These are phyloP conservation scores for Tyria jacobaeae DNA, from an alignment of 2,888 invertebrate genomes.

Conservation along the genomic window DNA sequence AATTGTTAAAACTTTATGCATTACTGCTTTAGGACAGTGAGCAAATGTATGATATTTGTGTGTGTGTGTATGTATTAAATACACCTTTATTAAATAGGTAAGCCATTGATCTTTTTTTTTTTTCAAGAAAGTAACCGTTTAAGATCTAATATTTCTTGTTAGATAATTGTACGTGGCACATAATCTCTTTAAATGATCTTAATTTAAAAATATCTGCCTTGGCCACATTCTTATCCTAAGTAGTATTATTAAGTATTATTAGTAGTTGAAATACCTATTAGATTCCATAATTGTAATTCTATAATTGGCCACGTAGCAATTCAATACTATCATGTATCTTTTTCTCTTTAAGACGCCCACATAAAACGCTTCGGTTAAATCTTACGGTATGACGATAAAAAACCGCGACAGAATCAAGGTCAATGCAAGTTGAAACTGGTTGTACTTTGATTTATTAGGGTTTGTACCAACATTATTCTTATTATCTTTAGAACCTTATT, in stretches of 20 bases:
- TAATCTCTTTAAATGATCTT: background rate
- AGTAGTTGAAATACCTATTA: background rate
- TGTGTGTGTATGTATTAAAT: too few relatives aligned
- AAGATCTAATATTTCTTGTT: background rate
- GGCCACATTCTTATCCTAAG: too few relatives aligned
- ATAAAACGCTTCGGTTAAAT: constrained; percentile 6
- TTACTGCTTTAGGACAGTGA: too few relatives aligned
- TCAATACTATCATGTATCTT: background rate
- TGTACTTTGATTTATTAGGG: constrained; percentile 17
- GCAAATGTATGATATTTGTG: too few relatives aligned
- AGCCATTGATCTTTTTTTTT: too few relatives aligned
- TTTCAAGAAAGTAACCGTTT: background rate
- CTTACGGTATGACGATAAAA: constrained; percentile 13
- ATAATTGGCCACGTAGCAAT: too few relatives aligned
- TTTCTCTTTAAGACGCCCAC: constrained; percentile 7
- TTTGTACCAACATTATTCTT: constrained; percentile 13
- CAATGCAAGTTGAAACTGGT: constrained; percentile 24
- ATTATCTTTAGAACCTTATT: constrained; percentile 16
- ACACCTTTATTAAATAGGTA: background rate
- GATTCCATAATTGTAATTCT: too few relatives aligned
- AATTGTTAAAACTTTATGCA: too few relatives aligned
- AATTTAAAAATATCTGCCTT: too few relatives aligned
- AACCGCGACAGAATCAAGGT: constrained; percentile 23
- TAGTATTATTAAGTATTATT: too few relatives aligned
- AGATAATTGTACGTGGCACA: background rate